phyloP scores from a whole-genome alignment of 2,113 vertebrate genomes.

The Tenrec ecaudatus region DNA sequence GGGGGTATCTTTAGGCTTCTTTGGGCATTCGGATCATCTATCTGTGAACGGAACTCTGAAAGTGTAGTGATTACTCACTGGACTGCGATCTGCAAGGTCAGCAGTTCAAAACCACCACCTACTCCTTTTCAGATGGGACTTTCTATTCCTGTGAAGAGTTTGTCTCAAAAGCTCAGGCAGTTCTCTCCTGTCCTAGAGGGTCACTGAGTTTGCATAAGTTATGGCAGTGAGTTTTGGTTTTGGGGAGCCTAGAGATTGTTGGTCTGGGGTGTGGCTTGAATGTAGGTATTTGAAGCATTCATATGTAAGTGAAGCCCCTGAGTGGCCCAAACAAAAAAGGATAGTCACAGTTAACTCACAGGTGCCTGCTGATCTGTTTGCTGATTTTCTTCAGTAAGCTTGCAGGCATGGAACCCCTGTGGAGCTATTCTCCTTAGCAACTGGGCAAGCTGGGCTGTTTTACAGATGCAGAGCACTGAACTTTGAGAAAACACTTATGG shows the following conservation, averaged over 20 bases:
- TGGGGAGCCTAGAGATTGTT: neutral
- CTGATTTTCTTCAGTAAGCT: neutral
- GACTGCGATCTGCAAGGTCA: no score
- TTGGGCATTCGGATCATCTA: neutral
- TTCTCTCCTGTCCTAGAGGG: no score
- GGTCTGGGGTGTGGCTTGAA: neutral
- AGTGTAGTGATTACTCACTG: no score
- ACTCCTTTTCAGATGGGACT: no score
- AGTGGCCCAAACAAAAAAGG: neutral
- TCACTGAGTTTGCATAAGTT: no score
- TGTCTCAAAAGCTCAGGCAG: no score
- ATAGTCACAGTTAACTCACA: neutral
- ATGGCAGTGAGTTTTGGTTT: no score
- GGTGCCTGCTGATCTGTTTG: neutral
- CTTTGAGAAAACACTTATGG: constrained; percentile 14
- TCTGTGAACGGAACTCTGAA: neutral
- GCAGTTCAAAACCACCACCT: no score
- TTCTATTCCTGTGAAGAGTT: no score
- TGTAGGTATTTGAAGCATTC: constrained; percentile 6
- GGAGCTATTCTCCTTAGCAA: neutral
- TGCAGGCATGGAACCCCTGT: neutral
- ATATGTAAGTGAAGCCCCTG: neutral
- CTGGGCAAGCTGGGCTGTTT: no score
- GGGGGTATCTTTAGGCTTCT: neutral
- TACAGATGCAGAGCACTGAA: neutral